These are phyloP conservation scores for Brachionus calyciflorus DNA, from an alignment of 1,140 invertebrate genomes.

Conservation along the genomic window DNA sequence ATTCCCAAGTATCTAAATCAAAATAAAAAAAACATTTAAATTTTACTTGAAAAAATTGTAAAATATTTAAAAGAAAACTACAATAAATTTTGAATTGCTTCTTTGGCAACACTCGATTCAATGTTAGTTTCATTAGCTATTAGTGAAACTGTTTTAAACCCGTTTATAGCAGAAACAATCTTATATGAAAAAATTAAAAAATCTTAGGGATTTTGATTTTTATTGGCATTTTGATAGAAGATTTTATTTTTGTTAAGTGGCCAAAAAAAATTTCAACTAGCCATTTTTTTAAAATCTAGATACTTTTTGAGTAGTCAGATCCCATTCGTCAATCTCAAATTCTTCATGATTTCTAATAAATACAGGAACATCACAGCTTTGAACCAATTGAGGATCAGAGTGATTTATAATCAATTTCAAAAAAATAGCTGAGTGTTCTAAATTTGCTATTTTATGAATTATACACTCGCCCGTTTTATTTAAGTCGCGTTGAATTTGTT, in stretches of 20 bases:
- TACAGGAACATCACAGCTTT: constrained; percentile 86
- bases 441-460: constrained; percentile 64
- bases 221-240: too few relatives aligned
- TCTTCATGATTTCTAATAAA: constrained; percentile 65
- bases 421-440: constrained; percentile 61
- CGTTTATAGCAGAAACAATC: constrained; percentile 83
- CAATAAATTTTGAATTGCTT: constrained; percentile 86
- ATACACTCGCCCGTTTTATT: constrained; percentile 73
- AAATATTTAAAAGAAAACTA: constrained; percentile 56
- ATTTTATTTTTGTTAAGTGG: too few relatives aligned
- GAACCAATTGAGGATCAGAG: constrained; percentile 69
- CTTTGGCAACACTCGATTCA: constrained; percentile 86
- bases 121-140: constrained; percentile 73
- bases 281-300: neutral
- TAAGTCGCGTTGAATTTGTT: constrained; percentile 73
- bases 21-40: neutral
- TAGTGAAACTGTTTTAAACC: constrained; percentile 77
- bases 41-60: neutral
- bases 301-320: constrained; percentile 78
- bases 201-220: too few relatives aligned
- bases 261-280: too few relatives aligned
- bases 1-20: constrained; percentile 72
- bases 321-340: constrained; percentile 73
- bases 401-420: constrained; percentile 60
- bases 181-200: constrained; percentile 50